Conservation (phyloP, 2,888 invertebrate genomes). For the Cyclophora punctaria region DNA sequence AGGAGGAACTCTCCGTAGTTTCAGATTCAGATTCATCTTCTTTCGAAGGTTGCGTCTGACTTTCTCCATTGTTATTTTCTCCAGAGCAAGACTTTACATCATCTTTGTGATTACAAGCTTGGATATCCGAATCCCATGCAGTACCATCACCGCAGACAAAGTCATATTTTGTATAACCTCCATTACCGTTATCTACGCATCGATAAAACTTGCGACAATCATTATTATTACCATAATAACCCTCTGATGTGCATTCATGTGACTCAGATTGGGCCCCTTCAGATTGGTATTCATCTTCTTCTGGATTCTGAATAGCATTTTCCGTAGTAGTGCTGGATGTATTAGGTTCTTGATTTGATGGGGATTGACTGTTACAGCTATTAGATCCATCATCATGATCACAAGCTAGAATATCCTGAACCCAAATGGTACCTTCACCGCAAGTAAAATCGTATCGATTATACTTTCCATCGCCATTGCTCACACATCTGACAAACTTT, state of each 20-base stretch:
- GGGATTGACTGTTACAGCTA: background rate
- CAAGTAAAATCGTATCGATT: conserved; percentile 74
- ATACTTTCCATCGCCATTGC: conserved; percentile 57
- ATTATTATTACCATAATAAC: conserved; percentile 58
- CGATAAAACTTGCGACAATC: conserved; percentile 69
- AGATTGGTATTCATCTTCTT: conserved; percentile 28
- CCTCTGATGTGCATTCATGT: conserved; percentile 52
- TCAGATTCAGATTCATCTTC: conserved; percentile 27
- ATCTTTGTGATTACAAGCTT: conserved; percentile 72
- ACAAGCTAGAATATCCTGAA: conserved; percentile 64
- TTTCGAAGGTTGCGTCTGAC: conserved; percentile 24
- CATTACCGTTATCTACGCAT: conserved; percentile 61
- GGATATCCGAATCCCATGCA: conserved; percentile 71
- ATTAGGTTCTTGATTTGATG: conserved; percentile 13
- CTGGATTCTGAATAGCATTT: conserved; percentile 18
- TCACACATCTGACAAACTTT: conserved; percentile 81
- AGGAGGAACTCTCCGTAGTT: conserved; percentile 17
- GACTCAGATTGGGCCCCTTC: conserved; percentile 19
- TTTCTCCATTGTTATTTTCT: conserved; percentile 17
- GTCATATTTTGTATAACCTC: conserved; percentile 66
- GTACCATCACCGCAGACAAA: conserved; percentile 75
- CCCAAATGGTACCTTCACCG: conserved; percentile 77
- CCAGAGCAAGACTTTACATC: conserved; percentile 49
- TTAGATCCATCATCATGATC: conserved; percentile 48
- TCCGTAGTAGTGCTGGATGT: conserved; percentile 20